Conservation (phyloP, 1,140 invertebrate species). For the Cepaea nemoralis region DNA sequence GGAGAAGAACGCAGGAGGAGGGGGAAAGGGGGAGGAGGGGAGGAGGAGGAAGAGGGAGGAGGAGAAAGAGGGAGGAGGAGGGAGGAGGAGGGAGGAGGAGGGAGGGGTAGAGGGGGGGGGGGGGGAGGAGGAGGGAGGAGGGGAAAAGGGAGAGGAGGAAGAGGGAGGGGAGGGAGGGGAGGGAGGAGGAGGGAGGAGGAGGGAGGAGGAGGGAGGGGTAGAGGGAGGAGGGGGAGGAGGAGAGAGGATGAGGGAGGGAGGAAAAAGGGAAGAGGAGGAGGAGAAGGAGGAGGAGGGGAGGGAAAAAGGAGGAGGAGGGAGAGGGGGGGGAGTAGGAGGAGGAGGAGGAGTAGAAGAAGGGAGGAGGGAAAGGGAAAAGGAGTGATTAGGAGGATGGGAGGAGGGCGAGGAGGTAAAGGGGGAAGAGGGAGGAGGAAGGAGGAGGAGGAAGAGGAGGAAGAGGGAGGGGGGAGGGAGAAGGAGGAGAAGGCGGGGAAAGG, state of each 20-base stretch:
- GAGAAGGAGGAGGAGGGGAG: neutral
- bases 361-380: too few species aligned
- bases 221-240: neutral
- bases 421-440: neutral
- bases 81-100: too few species aligned
- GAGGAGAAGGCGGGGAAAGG: neutral
- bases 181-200: neutral
- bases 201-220: neutral
- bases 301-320: neutral
- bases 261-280: neutral
- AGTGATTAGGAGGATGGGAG: too few species aligned
- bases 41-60: too few species aligned
- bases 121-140: neutral
- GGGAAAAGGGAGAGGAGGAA: neutral
- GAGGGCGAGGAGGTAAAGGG: too few species aligned
- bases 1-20: too few species aligned
- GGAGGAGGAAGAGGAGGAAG: neutral
- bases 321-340: neutral
- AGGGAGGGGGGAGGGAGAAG: too few species aligned
- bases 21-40: neutral
- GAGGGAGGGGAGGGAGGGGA: too few species aligned
- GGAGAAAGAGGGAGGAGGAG: too few species aligned
- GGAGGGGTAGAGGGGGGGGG: too few species aligned
- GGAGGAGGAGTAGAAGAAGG: too few species aligned
- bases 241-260: neutral